Evolutionary conservation across 1,140 invertebrate genomes (phyloP).

Genomic region (Vanessa atalanta): DNA sequence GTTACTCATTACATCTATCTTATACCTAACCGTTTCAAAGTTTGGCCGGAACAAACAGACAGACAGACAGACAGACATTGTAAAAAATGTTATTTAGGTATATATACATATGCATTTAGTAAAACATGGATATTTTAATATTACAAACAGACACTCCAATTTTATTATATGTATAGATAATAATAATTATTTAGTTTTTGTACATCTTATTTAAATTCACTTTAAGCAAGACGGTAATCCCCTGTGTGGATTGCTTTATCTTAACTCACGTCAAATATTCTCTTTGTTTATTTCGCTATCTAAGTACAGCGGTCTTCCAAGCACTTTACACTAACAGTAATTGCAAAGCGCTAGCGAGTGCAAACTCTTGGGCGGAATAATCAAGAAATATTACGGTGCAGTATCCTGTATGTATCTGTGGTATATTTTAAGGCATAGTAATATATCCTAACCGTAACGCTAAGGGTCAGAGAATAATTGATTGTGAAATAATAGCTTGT

Average conservation of each 20-base stretch:
- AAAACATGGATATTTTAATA: too few species aligned
- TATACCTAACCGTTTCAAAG: too few species aligned
- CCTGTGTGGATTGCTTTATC: constrained; percentile 3
- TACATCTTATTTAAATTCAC: neutral
- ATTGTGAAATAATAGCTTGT: neutral
- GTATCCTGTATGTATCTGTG: neutral
- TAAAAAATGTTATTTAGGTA: too few species aligned
- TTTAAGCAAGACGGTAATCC: neutral
- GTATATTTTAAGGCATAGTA: neutral
- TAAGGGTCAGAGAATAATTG: constrained; percentile 1
- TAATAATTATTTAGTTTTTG: too few species aligned
- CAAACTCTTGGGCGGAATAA: constrained; percentile 25
- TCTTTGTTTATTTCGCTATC: constrained; percentile 34
- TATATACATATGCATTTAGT: too few species aligned
- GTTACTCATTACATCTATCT: too few species aligned
- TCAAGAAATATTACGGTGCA: constrained; percentile 31
- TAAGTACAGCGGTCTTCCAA: constrained; percentile 21
- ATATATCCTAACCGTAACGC: neutral
- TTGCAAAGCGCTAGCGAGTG: constrained; percentile 23
- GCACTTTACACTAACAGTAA: constrained; percentile 36
- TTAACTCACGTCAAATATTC: constrained; percentile 13
- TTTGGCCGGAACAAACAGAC: too few species aligned
- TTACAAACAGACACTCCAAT: too few species aligned
- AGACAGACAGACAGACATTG: too few species aligned
- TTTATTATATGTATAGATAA: too few species aligned